Evolutionary conservation across 2,797 vertebrate genomes (phyloP), one percentile per base, ranked within the genome.

Genomic region (Epinephelus coioides): DNA sequence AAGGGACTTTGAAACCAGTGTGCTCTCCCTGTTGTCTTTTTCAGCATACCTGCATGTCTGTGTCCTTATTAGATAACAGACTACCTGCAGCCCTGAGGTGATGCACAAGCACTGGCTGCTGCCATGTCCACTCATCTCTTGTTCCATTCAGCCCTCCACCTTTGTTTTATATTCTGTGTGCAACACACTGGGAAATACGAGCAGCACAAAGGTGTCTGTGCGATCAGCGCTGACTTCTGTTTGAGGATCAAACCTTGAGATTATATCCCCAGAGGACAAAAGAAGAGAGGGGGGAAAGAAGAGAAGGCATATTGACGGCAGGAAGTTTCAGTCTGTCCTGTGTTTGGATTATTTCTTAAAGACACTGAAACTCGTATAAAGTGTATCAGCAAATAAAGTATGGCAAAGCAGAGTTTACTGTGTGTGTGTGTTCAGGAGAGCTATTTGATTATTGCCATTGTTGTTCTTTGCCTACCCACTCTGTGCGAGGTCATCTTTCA

Each of bases 191-290:
- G 68, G 69, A 85, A 90, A 81, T 79, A 69, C 21, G 1, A 78
- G 46, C 65, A 60, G 78, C 88, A 79, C 85, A 69, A 82, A 80
- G 82, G 71, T 76, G 80, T 80, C 81, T 81, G 69, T 62, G 71
- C 77, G 66, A 87, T 82, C 78, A 72, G 74, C 43, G 3, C 69
- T 80, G 83, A 87, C 67, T 80, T 86, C 83, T 82, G 85, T 86
- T 84, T 88, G 67, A 81, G 83, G 89, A 89, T 89, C 81, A 91
- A 81, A 84, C 75, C 14, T 69, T 56, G 57, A 70, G 76, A 91
- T 91, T 84, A 76, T 72, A 83, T 85, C 76, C 78, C 78, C 8
- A 2, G 44, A 77, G 73, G 55, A 78, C 81, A 71, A 68, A 56
- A 54, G 54, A 56, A 43, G 49, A 10, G 72, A 67, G 23, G 23